A percentile compares a stretch with the other conserved stretches of the same genome.
Evolutionary conservation across 2,797 vertebrate genomes (phyloP).

Genomic region (Sebastes wilsoni): DNA sequence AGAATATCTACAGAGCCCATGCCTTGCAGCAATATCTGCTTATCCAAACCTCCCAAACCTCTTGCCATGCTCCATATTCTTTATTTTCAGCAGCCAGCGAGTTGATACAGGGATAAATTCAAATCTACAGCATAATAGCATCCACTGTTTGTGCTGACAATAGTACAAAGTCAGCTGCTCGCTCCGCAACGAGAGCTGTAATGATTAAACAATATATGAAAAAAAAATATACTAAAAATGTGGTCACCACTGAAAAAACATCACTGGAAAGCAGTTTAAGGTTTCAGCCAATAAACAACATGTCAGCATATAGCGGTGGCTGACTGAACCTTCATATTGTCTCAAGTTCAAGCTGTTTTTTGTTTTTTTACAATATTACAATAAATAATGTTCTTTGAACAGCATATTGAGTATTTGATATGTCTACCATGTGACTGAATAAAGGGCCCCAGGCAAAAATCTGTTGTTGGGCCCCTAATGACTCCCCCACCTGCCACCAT

Average conservation of each 20-base stretch:
- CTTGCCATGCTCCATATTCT: slow-evolving; percentile 1
- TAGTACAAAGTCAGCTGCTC: slow-evolving; percentile 42
- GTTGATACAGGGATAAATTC: slow-evolving; percentile 28
- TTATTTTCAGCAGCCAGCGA: slow-evolving; percentile 2
- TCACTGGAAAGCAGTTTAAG: slow-evolving; percentile 9
- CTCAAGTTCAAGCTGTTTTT: background rate
- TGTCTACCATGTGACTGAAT: background rate
- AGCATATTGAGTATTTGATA: background rate
- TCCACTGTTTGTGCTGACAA: slow-evolving; percentile 50
- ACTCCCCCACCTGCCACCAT: background rate
- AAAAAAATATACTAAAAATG: slow-evolving; percentile 18
- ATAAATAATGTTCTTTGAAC: background rate
- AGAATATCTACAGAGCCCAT: background rate
- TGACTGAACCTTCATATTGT: background rate
- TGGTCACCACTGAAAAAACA: background rate
- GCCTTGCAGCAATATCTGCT: background rate
- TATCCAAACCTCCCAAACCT: slow-evolving; percentile 1
- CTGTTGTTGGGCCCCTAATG: background rate
- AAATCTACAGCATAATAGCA: slow-evolving; percentile 48
- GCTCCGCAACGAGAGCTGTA: slow-evolving; percentile 34
- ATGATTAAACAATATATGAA: slow-evolving; percentile 23
- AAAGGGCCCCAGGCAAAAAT: background rate
- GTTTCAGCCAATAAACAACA: background rate
- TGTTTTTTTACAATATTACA: background rate
- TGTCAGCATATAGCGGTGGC: background rate